Evolutionary conservation across 2,888 invertebrate genomes (phyloP), one percentile per base, ranked within the genome.

Genomic region (Chloroclystis v-ata): DNA sequence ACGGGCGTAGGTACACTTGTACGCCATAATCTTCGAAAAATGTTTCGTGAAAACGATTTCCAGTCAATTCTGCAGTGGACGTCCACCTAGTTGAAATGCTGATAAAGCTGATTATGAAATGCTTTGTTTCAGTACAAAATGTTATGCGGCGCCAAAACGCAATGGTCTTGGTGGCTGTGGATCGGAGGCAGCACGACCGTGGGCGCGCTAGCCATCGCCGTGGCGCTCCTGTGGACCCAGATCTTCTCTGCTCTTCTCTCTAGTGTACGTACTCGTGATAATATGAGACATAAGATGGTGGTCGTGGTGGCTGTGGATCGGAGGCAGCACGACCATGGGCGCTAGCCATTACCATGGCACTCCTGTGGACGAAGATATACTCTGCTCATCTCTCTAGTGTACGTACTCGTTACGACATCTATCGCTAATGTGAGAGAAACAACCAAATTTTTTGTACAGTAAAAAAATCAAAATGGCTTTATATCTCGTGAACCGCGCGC

Each of bases 261-360:
- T 6, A 49, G 45, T 25, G 49, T 49, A 28, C 44, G 49, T 48
- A 20, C n/a, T n/a, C n/a, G n/a, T n/a, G n/a, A n/a, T n/a, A n/a
- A n/a, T n/a, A n/a, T n/a, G n/a, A n/a, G n/a, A n/a, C n/a, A n/a
- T n/a, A n/a, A n/a, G n/a, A n/a, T n/a, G n/a, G 12, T 5, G 29
- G 12, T 37, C 49, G 9, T 49, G 49, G 49, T 49, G 49, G 49
- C 28, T 49, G 9, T 49, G 49, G 49, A 49, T 49, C 44, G 44
- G 49, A 0, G 37, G 49, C 28, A 33, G 44, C 44, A 7, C 37
- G 1, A n/a, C 11, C 24, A 9, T 41, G 14, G 49, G 14, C 20
- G n/a, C 14, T 41, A 1, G 41, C 49, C n/a, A 24, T 45, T 1
- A 1, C 13, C 8, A 14, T 14, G 8, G 44, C 49, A 1, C 37